phyloP scores from a whole-genome alignment of 1,140 invertebrate species.

The Zaprionus taronus region DNA sequence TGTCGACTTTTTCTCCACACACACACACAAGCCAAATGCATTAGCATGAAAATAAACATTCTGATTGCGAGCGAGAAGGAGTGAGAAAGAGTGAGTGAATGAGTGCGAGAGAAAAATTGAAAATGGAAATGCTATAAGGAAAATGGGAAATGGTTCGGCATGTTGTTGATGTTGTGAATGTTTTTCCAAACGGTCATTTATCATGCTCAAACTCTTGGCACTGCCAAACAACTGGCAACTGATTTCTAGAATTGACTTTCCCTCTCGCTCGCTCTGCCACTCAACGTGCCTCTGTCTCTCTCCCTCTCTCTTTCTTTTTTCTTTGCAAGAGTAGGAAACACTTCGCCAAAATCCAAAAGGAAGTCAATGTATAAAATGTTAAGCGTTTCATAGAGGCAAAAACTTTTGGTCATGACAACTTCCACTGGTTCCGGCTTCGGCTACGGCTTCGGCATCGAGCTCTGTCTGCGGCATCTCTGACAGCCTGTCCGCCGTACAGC shows the following conservation, averaged over 20 bases:
- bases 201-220: slow-evolving; percentile 71
- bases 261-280: slow-evolving; percentile 17
- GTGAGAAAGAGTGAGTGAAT: no score
- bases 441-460: slow-evolving; percentile 58
- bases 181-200: slow-evolving; percentile 71
- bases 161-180: slow-evolving; percentile 48
- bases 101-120: neutral
- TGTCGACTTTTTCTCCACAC: slow-evolving; percentile 2
- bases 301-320: slow-evolving; percentile 15
- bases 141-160: slow-evolving; percentile 27
- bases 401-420: slow-evolving; percentile 79
- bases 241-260: slow-evolving; percentile 56
- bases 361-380: slow-evolving; percentile 81
- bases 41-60: slow-evolving; percentile 36
- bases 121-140: slow-evolving; percentile 8
- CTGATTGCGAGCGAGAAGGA: slow-evolving; percentile 17
- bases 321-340: slow-evolving; percentile 55
- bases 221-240: slow-evolving; percentile 73
- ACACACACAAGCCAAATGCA: slow-evolving; percentile 6
- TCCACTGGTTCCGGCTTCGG: slow-evolving; percentile 69
- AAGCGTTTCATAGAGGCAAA: slow-evolving; percentile 75
- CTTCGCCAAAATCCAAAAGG: slow-evolving; percentile 65
- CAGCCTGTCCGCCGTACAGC: slow-evolving; percentile 36
- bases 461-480: slow-evolving; percentile 54
- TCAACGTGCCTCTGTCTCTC: neutral